Base-by-base conservation (phyloP, 37 sponge, comb jelly and placozoan genomes). In the Chondrosia reniformis region DNA sequence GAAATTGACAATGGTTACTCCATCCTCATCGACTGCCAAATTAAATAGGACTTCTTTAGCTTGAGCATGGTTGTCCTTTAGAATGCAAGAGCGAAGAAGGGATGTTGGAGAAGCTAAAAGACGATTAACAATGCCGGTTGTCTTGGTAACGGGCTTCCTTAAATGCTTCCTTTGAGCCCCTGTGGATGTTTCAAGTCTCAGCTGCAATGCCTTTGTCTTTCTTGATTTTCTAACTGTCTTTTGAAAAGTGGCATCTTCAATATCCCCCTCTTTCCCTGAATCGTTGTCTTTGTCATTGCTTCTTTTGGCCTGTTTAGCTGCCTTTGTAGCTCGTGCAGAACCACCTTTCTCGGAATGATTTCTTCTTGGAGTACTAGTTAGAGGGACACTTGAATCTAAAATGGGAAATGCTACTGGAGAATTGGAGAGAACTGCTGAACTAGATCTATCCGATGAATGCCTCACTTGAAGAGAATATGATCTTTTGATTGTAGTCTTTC, bases 81-180 rank as follows among this genome's bases (percentile, higher is more conserved):
- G 63, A 34, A 96, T 76, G 52, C 97, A 96, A 76, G 79, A 80
- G 0, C 87, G 66, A 2, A 96, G 85, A 34, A 96, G 86, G 39
- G 83, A 82, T 28, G 76, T 83, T 1, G 97, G 91, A 27, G 97
- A 88, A 22, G 97, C 87, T 1, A 96, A 86, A 94, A 96, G 93
- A 32, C 75, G 74, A 69, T 25, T 6, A 40, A 69, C 42, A 36
- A 69, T 40, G 12, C 72, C 42, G 44, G 8, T 39, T 8, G 9
- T 4, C n/a, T 17, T 21, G 15, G 43, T 21, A 1, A 6, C 1
- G 15, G 8, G 31, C 42, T 69, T 69, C 72, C 21, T 69, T 64
- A 19, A 2, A 1, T 7, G 4, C 5, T 2, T 34, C 10, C 2
- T 39, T 24, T n/a, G 2, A 8, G 42, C 72, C 12, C 44, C 24